Evolutionary conservation across 2,888 invertebrate genomes (phyloP).

Genomic region (Sphaeridia pumilis): DNA sequence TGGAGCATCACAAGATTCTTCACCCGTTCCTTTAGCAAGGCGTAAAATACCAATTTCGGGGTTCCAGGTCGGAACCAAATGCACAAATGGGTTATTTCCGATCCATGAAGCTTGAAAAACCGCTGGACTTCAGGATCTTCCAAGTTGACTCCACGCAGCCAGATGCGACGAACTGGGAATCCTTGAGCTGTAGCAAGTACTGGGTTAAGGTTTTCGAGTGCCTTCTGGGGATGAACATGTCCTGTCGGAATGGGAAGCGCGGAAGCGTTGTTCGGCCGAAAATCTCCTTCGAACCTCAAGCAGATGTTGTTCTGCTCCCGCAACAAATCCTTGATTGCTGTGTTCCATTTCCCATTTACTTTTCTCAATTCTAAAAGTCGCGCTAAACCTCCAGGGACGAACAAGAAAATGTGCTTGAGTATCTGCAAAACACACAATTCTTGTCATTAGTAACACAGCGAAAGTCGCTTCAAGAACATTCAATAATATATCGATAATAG

Average conservation of each 20-base stretch:
- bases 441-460: too few species aligned
- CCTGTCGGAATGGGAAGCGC: too few species aligned
- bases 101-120: not conserved
- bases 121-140: not conserved
- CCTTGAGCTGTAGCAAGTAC: not conserved
- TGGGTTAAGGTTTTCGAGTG: not conserved
- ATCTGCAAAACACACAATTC: too few species aligned
- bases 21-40: not conserved
- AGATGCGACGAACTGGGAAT: not conserved
- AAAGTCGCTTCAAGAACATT: too few species aligned
- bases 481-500: too few species aligned
- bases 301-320: not conserved
- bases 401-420: not conserved
- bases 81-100: not conserved
- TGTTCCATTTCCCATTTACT: not conserved
- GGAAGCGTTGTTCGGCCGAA: too few species aligned
- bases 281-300: not conserved
- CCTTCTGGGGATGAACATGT: not conserved
- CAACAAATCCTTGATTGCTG: not conserved
- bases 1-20: not conserved
- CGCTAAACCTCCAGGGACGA: not conserved
- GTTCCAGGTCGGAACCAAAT: not conserved
- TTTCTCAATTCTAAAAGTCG: not conserved
- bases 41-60: not conserved
- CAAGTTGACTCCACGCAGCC: not conserved